These are phyloP conservation scores for Uromys caudimaculatus DNA, from an alignment of 2,797 vertebrate genomes.

Conservation along the genomic window DNA sequence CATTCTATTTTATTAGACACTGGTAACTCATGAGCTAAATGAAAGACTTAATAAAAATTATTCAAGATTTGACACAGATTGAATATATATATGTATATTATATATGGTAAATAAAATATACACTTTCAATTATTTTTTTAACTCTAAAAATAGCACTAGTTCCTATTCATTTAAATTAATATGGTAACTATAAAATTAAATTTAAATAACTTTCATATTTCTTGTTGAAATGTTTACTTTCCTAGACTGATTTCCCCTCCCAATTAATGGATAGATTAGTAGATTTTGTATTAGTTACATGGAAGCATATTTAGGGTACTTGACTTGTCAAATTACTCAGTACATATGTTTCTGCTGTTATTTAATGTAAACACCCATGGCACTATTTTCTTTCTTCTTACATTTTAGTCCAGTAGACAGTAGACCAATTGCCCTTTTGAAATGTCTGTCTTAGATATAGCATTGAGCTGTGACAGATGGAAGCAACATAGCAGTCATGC, in stretches of 20 bases:
- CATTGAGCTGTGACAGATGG: constrained; percentile 71
- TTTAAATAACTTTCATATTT: not conserved
- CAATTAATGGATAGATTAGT: not conserved
- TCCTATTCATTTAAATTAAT: not conserved
- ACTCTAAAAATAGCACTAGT: not conserved
- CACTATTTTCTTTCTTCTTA: constrained; percentile 34
- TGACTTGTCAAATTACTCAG: not conserved
- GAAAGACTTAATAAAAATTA: not conserved
- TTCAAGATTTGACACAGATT: not conserved
- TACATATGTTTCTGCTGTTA: constrained; percentile 56
- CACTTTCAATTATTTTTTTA: not conserved
- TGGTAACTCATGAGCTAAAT: not conserved
- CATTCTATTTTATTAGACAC: not conserved
- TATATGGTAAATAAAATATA: not conserved
- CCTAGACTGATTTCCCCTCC: not conserved
- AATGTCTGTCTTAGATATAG: constrained; percentile 50
- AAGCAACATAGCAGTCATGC: constrained; percentile 63
- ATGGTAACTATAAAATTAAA: not conserved
- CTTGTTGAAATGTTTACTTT: not conserved
- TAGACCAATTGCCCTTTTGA: constrained; percentile 50
- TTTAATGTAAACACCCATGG: constrained; percentile 50
- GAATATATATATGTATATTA: not conserved
- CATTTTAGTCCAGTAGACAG: constrained; percentile 54
- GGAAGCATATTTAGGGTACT: not conserved
- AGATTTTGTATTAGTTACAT: constrained; percentile 55